These are phyloP conservation scores for Sturnira hondurensis DNA, from an alignment of 2,113 vertebrate species.

Conservation along the genomic window DNA sequence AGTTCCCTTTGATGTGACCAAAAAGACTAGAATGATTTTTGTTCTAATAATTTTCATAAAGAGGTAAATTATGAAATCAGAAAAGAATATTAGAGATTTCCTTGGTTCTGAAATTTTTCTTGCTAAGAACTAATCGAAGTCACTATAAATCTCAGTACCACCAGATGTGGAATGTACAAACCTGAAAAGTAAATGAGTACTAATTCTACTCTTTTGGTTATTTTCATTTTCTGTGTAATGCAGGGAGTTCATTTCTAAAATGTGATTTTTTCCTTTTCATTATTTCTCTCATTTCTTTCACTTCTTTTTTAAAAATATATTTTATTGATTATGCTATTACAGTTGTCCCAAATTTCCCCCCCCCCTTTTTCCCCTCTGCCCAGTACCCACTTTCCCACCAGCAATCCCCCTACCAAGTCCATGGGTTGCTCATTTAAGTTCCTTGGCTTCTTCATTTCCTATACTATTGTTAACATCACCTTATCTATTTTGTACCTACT, in stretches of 20 bases:
- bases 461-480: too few relatives aligned
- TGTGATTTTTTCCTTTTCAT: not conserved
- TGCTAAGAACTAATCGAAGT: not conserved
- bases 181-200: not conserved
- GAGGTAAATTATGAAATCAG: not conserved
- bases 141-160: not conserved
- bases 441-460: too few relatives aligned
- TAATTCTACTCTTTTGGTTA: not conserved
- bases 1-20: not conserved
- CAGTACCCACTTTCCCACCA: too few relatives aligned
- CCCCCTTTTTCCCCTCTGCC: too few relatives aligned
- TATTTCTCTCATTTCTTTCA: not conserved
- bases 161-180: not conserved
- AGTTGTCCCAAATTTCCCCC: too few relatives aligned
- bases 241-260: not conserved
- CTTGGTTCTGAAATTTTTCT: not conserved
- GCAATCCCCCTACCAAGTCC: too few relatives aligned
- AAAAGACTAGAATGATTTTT: not conserved
- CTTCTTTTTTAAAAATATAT: not conserved
- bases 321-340: too few relatives aligned
- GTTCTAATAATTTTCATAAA: not conserved
- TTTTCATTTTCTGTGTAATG: not conserved
- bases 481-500: too few relatives aligned
- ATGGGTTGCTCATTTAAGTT: too few relatives aligned
- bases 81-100: not conserved